Base-by-base conservation (phyloP, 2,888 invertebrate species). In the Spisula subtruncata region DNA sequence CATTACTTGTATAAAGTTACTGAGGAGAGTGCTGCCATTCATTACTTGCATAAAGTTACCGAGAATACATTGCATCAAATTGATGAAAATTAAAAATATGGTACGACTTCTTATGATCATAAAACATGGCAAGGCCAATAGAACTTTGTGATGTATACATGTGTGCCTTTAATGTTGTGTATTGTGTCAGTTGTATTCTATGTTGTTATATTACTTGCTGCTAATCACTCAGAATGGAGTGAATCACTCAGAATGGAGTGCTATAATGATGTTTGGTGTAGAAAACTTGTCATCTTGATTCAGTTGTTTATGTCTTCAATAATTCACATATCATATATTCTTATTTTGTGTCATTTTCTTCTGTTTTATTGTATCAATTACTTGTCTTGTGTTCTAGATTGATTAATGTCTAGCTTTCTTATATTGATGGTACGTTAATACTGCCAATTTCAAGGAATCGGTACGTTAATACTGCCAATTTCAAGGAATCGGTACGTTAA, bases 101-200 rank as follows among this genome's bases (percentile, higher is more conserved):
- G 8, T 66, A 25, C 25, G 10, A 25, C 60, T 66, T 66, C 60
- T 25, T n/a, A 66, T 0, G 5, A 66, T 66, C 6, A 66, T 66
- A n/a, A 12, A 66, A 66, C n/a, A 66, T 25, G n/a, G 25, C n/a
- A 66, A 66, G 60, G 10, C n/a, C 25, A 25, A 25, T 20, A 66
- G n/a, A 66, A 66, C n/a, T 85, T 56, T 85, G 85, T 85, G 85
- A 85, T 85, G 79, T 85, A 85, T 56, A 32, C 25, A 79, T 85
- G 85, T 85, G 85, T 85, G 85, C 85, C 85, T 85, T 85, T 20
- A 80, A 56, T 85, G 85, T 85, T 85, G 85, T 85, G 35, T 81
- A n/a, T 81, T 48, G 25, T 81, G 81, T 81, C 16, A 25, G n/a
- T 29, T 60, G 83, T 83, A 66, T 18, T 84, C 14, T 84, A 32